phyloP scores from a whole-genome alignment of 2,113 vertebrate species.

The Eulemur rufifrons region DNA sequence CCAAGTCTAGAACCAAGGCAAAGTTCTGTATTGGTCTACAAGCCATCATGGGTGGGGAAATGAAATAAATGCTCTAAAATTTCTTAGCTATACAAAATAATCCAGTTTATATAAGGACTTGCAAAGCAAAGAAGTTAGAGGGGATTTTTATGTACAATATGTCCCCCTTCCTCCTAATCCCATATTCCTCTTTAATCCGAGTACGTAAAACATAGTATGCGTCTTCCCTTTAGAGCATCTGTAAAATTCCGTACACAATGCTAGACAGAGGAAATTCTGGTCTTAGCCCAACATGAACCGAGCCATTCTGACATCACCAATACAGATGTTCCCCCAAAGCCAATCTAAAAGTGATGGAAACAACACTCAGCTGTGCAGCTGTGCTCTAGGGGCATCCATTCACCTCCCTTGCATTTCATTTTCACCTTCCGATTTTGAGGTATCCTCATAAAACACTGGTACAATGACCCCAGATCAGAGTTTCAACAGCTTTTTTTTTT shows the following conservation, averaged over 20 bases:
- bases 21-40: not conserved
- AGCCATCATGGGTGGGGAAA: not conserved
- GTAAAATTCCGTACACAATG: not conserved
- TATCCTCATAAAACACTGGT: not conserved
- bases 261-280: not conserved
- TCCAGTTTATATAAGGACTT: not conserved
- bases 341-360: not conserved
- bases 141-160: not conserved
- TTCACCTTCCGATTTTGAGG: not conserved
- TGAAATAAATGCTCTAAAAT: not conserved
- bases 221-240: not conserved
- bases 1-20: not conserved
- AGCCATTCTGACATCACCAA: not conserved
- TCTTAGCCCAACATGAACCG: not conserved
- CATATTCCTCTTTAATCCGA: not conserved
- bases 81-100: not conserved
- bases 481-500: not conserved
- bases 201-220: not conserved
- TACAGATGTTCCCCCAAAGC: not conserved
- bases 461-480: not conserved
- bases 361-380: fast-evolving
- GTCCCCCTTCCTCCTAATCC: not conserved
- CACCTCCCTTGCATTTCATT: not conserved
- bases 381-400: not conserved
- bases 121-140: not conserved